A percentile compares a stretch with the other conserved stretches of the same genome.
Evolutionary conservation across 2,113 vertebrate genomes (phyloP).

Genomic region (Jacana jacana): DNA sequence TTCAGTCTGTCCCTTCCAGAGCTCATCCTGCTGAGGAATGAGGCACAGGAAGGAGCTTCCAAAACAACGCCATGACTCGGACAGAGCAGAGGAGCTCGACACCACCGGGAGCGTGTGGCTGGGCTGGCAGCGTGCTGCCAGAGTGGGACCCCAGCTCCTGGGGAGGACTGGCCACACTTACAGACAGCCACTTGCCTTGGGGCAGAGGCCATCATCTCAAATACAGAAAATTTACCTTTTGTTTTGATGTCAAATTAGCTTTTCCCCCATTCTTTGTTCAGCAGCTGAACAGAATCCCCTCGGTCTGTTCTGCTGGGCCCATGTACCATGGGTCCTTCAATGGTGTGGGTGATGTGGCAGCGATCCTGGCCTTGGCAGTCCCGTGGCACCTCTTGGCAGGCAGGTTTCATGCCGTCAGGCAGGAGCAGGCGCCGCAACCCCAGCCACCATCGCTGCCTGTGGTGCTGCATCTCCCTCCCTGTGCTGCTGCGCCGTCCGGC

Average conservation of each 20-base stretch:
- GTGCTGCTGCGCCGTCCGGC: rapidly evolving
- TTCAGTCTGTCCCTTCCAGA: background rate
- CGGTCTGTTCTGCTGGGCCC: rapidly evolving
- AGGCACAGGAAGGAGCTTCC: constrained; percentile 62
- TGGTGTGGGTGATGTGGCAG: rapidly evolving
- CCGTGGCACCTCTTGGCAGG: rapidly evolving
- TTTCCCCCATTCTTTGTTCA: background rate
- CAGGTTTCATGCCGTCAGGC: rapidly evolving
- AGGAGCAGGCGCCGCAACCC: background rate
- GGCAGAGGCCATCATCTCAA: background rate
- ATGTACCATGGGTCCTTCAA: rapidly evolving
- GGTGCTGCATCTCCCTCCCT: rapidly evolving
- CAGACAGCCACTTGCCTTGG: background rate
- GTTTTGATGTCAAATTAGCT: background rate
- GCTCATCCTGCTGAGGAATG: constrained; percentile 16
- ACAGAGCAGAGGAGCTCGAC: background rate
- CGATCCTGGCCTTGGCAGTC: rapidly evolving
- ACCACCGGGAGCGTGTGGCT: rapidly evolving
- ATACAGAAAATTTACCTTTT: background rate
- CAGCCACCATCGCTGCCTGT: rapidly evolving
- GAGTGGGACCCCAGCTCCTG: background rate
- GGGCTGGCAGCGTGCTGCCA: background rate
- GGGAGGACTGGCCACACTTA: rapidly evolving
- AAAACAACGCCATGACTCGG: background rate
- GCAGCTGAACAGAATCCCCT: background rate